Base-by-base conservation (phyloP, 2,113 vertebrate species). In the Neogobius melanostomus region DNA sequence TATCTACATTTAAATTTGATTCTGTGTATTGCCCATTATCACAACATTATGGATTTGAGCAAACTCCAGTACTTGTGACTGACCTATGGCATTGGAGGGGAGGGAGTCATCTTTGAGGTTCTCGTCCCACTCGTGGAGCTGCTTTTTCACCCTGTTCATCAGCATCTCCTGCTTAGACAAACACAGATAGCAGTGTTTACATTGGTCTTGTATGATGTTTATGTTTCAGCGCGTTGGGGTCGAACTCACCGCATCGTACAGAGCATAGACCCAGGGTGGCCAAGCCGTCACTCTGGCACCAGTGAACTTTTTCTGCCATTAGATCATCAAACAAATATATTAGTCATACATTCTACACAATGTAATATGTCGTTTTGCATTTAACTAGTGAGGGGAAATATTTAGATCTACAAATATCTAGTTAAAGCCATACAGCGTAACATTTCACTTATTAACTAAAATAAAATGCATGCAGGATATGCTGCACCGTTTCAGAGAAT, bases 81-180 rank as follows among this genome's bases (percentile, higher is more conserved):
- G 92, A 98, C 98, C 98, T 92, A 99, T 82, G 75, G 95, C 96
- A 73, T 99, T 99, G 46, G 94, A 90, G 11, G 98, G 98, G 66
- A 99, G 95, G 16, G 95, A 97, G 69, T 98, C 96, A n/a, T 98
- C 97, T 81, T 95, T 96, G 11, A 99, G 94, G 75, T 99, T 99
- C 91, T 98, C 97, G 65, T 98, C 97, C 98, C 98, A 99, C 74
- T 99, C 97, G 0, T 94, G 97, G 15, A 99, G 93, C 82, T 98
- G 97, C 77, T 91, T 94, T 91, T 98, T 99, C 81, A 99, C 96
- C 91, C 97, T 93, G 82, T 94, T 95, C 97, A 99, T 99, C 75
- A 99, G 93, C 21, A 94, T 96, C 90, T 99, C 97, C 97, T 99
- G 91, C 4, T 8, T 69, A 69, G 77, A 81, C 79, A 91, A 69